Evolutionary conservation across 2,888 invertebrate genomes (phyloP).

Genomic region (Cecidostiba fungosa): DNA sequence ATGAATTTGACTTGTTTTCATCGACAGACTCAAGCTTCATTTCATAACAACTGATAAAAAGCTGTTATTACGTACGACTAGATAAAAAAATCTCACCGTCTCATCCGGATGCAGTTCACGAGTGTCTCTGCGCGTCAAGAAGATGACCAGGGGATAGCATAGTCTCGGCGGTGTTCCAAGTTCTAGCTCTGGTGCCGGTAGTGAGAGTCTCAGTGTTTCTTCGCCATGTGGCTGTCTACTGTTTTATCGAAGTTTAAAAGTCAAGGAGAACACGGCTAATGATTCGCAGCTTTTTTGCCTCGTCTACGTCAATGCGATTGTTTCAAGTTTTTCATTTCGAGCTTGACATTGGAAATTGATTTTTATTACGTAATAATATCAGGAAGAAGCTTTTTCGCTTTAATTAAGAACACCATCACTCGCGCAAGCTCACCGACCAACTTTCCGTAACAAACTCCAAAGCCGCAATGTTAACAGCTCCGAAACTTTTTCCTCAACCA

Average conservation of each 20-base stretch:
- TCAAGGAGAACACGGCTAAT: slow-evolving; percentile 71
- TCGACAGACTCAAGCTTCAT: too few species aligned
- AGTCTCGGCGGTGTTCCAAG: slow-evolving; percentile 88
- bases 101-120: slow-evolving; percentile 87
- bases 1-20: too few species aligned
- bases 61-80: too few species aligned
- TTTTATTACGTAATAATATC: too few species aligned
- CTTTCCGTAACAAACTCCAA: too few species aligned
- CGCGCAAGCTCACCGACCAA: too few species aligned
- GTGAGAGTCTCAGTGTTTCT: slow-evolving; percentile 83
- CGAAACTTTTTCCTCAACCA: neutral
- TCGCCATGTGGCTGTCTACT: slow-evolving; percentile 87
- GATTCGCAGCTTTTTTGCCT: neutral
- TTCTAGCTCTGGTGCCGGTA: slow-evolving; percentile 84
- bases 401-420: too few species aligned
- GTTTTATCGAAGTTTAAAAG: slow-evolving; percentile 67
- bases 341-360: too few species aligned
- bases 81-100: slow-evolving; percentile 82
- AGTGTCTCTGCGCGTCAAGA: slow-evolving; percentile 86
- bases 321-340: too few species aligned
- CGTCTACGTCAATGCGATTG: too few species aligned
- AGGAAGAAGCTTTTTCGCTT: too few species aligned
- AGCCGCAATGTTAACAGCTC: neutral
- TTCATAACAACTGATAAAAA: too few species aligned
- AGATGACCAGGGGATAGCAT: slow-evolving; percentile 89